Conservation (phyloP, 2,797 vertebrate species). For the Acipenser ruthenus region DNA sequence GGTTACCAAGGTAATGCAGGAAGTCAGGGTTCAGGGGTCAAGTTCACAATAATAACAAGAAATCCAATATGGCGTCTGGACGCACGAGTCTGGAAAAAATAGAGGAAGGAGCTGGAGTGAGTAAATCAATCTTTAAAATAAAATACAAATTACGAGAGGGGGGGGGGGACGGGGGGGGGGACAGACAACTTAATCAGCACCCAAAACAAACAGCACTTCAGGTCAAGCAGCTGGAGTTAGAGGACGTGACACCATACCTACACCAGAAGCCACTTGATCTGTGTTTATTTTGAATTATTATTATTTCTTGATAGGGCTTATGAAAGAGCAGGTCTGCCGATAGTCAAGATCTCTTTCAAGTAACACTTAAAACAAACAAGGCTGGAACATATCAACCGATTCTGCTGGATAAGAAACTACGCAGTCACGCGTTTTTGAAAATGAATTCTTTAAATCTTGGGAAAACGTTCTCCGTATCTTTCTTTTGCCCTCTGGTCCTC, state of each 20-base stretch:
- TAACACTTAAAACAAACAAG: constrained; percentile 50
- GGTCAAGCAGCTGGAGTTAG: constrained; percentile 53
- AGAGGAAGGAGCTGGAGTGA: constrained; percentile 89
- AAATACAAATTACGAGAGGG: no score
- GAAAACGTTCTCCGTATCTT: not conserved
- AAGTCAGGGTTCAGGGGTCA: constrained; percentile 98
- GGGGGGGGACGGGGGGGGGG: constrained; percentile 24
- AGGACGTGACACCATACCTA: constrained; percentile 40
- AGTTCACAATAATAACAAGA: constrained; percentile 98
- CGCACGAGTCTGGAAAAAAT: constrained; percentile 97
- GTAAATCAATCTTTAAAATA: constrained; percentile 40
- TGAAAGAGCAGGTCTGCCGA: constrained; percentile 60
- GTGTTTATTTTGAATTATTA: constrained; percentile 11
- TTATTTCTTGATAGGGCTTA: constrained; percentile 43
- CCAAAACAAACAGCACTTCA: constrained; percentile 31
- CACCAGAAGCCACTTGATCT: constrained; percentile 47
- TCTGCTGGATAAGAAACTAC: no score
- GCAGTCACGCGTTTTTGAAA: no score
- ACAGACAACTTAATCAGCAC: constrained; percentile 25
- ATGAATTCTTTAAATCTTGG: not conserved
- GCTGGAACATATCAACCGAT: no score
- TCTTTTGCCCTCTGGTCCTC: not conserved
- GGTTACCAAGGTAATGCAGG: constrained; percentile 99
- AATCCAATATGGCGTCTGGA: constrained; percentile 91
- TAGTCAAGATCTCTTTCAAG: constrained; percentile 62